These are phyloP conservation scores for Tragopan temminckii DNA, from an alignment of 2,797 vertebrate genomes.

Conservation along the genomic window DNA sequence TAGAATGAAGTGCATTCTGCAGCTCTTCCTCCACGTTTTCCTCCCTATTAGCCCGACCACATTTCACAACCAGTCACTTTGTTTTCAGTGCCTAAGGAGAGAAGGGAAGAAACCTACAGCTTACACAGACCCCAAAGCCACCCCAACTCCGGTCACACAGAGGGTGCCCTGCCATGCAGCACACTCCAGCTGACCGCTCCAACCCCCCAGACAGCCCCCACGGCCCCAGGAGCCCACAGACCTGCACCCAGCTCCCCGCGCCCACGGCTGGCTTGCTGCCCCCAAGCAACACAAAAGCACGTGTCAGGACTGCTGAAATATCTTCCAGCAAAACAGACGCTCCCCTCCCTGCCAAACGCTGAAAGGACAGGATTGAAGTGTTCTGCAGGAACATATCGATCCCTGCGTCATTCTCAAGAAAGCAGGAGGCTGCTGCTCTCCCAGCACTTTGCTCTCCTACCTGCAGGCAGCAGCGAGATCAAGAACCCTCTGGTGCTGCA, in stretches of 20 bases:
- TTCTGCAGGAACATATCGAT: not conserved
- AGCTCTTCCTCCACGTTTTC: not conserved
- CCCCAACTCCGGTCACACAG: not conserved
- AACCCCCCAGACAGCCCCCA: no score
- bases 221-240: not conserved
- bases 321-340: not conserved
- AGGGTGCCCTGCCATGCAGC: not conserved
- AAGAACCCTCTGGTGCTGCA: not conserved
- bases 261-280: not conserved
- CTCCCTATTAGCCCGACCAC: not conserved
- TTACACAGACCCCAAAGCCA: not conserved
- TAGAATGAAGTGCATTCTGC: not conserved
- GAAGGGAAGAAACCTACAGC: not conserved
- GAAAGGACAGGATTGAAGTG: not conserved
- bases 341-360: not conserved
- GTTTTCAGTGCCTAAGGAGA: not conserved
- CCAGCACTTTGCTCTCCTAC: not conserved
- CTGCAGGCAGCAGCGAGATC: not conserved
- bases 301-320: not conserved
- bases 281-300: not conserved
- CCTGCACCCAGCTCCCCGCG: not conserved
- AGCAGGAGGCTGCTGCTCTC: not conserved
- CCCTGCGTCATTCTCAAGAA: not conserved
- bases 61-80: not conserved
- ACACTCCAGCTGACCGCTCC: not conserved